These are phyloP conservation scores for Mareca penelope DNA, from an alignment of 2,797 vertebrate species.

Conservation along the genomic window DNA sequence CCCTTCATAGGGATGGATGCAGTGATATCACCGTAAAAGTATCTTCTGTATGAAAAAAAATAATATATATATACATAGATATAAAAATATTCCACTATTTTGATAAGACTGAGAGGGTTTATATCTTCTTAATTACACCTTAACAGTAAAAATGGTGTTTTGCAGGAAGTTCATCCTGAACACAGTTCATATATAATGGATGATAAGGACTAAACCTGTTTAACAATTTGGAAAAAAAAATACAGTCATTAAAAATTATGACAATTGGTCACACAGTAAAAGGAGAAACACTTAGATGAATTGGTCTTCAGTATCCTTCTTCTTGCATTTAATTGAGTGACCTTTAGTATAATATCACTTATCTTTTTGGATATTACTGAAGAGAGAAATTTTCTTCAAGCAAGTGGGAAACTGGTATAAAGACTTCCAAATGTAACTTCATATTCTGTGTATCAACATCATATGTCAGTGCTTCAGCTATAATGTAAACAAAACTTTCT, in stretches of 20 bases:
- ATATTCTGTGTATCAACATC: neutral
- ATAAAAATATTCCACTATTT: neutral
- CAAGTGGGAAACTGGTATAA: neutral
- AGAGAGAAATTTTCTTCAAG: neutral
- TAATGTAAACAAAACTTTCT: neutral
- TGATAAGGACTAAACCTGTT: neutral
- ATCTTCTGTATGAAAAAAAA: neutral
- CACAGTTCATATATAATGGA: neutral
- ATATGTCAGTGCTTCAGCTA: neutral
- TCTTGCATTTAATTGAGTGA: neutral
- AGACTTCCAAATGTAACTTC: neutral
- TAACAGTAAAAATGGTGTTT: neutral
- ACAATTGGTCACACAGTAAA: neutral
- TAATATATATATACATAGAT: neutral
- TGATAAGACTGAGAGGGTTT: neutral
- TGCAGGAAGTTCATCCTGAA: neutral
- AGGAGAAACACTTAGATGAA: neutral
- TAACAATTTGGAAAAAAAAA: neutral
- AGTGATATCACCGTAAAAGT: neutral
- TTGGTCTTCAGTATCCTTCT: neutral
- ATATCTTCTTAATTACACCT: neutral
- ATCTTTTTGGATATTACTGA: neutral
- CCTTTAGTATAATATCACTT: neutral
- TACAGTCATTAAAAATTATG: rapidly evolving
- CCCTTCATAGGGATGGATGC: neutral